Conservation (phyloP, 2,888 invertebrate genomes). For the Colletes collaris region DNA sequence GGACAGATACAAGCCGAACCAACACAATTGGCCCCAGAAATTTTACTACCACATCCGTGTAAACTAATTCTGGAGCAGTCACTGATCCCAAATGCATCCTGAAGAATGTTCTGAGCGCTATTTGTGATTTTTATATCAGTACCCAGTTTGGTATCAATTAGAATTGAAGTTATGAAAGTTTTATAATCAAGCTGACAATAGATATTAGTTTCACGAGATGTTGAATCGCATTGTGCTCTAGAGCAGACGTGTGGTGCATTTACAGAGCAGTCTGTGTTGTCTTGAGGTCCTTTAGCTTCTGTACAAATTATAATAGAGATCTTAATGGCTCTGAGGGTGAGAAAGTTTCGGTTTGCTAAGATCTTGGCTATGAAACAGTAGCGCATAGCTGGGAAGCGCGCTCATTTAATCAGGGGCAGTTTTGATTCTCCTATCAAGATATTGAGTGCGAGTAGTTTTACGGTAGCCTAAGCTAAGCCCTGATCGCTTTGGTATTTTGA, state of each 20-base stretch:
- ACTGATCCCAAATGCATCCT: too few relatives aligned
- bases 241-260: not conserved
- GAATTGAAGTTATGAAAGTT: not conserved
- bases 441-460: conserved; percentile 4
- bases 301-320: not conserved
- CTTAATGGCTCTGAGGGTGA: not conserved
- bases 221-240: not conserved
- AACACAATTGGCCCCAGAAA: too few relatives aligned
- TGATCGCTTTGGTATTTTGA: conserved; percentile 4
- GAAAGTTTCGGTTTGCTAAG: not conserved
- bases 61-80: too few relatives aligned
- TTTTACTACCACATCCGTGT: too few relatives aligned
- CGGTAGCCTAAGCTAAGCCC: conserved; percentile 7
- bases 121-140: too few relatives aligned
- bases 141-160: not conserved
- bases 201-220: not conserved
- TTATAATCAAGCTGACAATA: not conserved
- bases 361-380: not conserved
- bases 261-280: not conserved
- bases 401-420: not conserved
- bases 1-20: too few relatives aligned
- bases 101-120: too few relatives aligned
- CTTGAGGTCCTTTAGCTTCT: not conserved
- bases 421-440: conserved; percentile 8
- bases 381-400: not conserved